Evolutionary conservation across 2,888 invertebrate species (phyloP), one percentile per base, ranked within the genome.

Genomic region (Xanthorhoe designata): DNA sequence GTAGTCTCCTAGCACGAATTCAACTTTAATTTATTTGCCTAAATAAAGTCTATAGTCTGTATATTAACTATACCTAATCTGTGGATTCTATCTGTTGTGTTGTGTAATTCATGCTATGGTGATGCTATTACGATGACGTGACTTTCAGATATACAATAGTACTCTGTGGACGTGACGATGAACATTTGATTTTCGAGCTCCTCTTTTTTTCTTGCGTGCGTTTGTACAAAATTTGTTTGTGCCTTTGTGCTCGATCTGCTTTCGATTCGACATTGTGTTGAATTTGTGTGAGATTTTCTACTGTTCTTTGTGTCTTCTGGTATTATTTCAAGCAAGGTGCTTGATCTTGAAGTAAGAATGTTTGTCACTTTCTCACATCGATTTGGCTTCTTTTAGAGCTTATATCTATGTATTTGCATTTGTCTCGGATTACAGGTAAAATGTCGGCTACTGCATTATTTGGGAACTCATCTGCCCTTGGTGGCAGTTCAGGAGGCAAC

Each of bases 401-500:
- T 32, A 32, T 4, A 13, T 42, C 1, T 4, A 24, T 42, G 38
- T 42, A 24, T 24, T 24, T 24, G 24, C 38, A 42, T 42, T 42
- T 13, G 13, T 42, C 38, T 42, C 13, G 9, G 10, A 42, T 42
- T 42, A 19, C 57, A 68, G 68, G 65, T 67, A 84, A 68, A 62
- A 96, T 96, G 95, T 94, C 95, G 71, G 94, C 95, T 69, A 95
- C 95, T 72, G 96, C 96, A 61, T 90, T 97, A 77, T 97, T 97
- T 89, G 97, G 97, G 32, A 96, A 95, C 86, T 94, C 96, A 71
- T 95, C 96, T 62, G 94, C 96, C 50, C 96, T 97, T 65, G 96
- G 96, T 45, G 97, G 97, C 63, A 95, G 96, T 68, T 96, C 98
- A 32, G 96, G 96, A 56, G 97, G 97, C 63, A 98, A 96, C 76